Conservation (phyloP, 2,888 invertebrate genomes). For the Apeira syringaria region DNA sequence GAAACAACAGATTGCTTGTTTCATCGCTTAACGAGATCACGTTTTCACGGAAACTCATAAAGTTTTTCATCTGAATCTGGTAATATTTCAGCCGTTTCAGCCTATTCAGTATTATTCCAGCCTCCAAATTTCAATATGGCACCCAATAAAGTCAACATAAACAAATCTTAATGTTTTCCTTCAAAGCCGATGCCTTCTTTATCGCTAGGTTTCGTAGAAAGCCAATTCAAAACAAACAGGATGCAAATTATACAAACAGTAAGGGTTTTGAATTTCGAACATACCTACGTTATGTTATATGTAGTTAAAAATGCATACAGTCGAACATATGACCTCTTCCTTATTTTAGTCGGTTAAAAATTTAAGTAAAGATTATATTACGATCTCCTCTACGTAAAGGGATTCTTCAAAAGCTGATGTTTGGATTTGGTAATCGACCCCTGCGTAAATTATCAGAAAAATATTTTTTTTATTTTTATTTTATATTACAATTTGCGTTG, state of each 20-base stretch:
- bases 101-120: conserved; percentile 5
- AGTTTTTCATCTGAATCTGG: background rate
- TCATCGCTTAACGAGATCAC: background rate
- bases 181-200: conserved; percentile 15
- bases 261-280: too few relatives aligned
- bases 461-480: too few relatives aligned
- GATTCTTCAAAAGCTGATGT: too few relatives aligned
- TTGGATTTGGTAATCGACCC: too few relatives aligned
- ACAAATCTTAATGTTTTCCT: conserved; percentile 16
- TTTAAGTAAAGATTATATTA: too few relatives aligned
- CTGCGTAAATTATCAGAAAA: too few relatives aligned
- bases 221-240: conserved; percentile 14
- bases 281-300: too few relatives aligned
- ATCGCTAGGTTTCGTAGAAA: conserved; percentile 20
- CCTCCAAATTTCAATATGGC: conserved; percentile 10
- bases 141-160: conserved; percentile 14
- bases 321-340: too few relatives aligned
- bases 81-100: conserved; percentile 1
- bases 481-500: too few relatives aligned
- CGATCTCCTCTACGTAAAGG: too few relatives aligned
- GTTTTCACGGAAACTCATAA: background rate
- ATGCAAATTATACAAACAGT: conserved; percentile 2
- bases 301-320: too few relatives aligned
- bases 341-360: too few relatives aligned
- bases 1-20: background rate